phyloP scores from a whole-genome alignment of 2,113 vertebrate genomes.

The Dasypus novemcinctus region DNA sequence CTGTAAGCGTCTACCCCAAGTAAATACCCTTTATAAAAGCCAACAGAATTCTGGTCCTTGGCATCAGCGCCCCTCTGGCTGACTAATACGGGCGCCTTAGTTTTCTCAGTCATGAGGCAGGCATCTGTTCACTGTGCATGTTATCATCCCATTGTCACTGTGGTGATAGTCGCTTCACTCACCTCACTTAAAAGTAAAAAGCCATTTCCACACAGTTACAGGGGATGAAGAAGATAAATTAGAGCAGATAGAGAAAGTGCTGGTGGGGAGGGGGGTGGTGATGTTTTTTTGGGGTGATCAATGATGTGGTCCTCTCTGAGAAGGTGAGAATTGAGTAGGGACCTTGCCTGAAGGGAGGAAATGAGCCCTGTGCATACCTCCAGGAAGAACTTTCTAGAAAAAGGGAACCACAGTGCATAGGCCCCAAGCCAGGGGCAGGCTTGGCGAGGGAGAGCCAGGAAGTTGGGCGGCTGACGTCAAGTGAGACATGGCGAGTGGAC shows the following conservation, averaged over 20 bases:
- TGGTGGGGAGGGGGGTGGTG: accelerated
- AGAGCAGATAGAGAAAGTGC: accelerated
- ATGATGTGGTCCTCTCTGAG: not conserved
- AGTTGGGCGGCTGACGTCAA: not conserved
- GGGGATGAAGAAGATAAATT: not conserved
- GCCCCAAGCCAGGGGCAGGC: not conserved
- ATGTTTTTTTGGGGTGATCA: not conserved
- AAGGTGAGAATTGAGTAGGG: not conserved
- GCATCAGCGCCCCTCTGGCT: too few relatives aligned
- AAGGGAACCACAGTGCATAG: not conserved
- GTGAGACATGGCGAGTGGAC: accelerated
- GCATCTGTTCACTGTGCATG: too few relatives aligned
- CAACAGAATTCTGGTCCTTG: too few relatives aligned
- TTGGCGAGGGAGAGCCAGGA: not conserved
- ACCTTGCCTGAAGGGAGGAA: not conserved
- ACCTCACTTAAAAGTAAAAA: too few relatives aligned
- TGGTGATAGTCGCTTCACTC: not conserved
- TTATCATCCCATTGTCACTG: not conserved
- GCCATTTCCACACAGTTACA: not conserved
- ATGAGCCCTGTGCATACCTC: not conserved
- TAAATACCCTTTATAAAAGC: too few relatives aligned
- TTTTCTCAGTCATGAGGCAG: not conserved
- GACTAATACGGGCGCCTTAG: too few relatives aligned
- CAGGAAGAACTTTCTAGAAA: not conserved
- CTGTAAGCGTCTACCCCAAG: too few relatives aligned